Evolutionary conservation across 2,888 invertebrate species (phyloP), one percentile per base, ranked within the genome.

Genomic region (Melitaea athalia): DNA sequence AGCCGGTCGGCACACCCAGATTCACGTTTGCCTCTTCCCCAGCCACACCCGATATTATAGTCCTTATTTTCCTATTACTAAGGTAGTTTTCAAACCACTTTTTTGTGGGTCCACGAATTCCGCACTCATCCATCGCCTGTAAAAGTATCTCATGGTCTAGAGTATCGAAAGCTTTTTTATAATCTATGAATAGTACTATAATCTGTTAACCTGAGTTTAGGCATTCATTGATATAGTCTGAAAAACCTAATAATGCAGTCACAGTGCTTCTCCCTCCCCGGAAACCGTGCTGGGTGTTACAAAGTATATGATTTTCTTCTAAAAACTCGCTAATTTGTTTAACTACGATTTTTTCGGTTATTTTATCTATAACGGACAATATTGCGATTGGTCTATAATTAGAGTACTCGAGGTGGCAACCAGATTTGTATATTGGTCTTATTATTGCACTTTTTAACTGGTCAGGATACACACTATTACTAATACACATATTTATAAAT

Each of bases 141-240:
- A 75, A 31, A 11, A 76, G 59, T 3, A 33, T 50, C 0, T 68
- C 33, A 47, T 71, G 71, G 7, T 72, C 70, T 31, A 75, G 24
- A 0, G 74, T 72, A 24, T 74, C 74, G 17, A 74, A 74, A 3
- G 71, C 71, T 38, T 72, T 75, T 71, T 72, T 75, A 43, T 64
- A 72, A 43, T 75, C 72, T n/a, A 72, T 70, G 31, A 69, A 75
- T 11, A 73, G 5, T 7, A 49, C 66, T n/a, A 69, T 10, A 4
- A 72, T 47, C 10, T 64, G 65, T 24, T 70, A 31, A 7, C 64
- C 45, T n/a, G 59, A 60, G 45, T 45, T 3, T 45, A 45, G 10
- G 45, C 5, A 3, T 45, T 45, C 45, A 50, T 50, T 50, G 3
- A 15, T 7, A 15, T 50, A 50, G 3, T 50, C 50, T 6, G 50